Percentiles rank a stretch among this genome's conserved stretches.
Evolutionary conservation across 1,140 invertebrate species (phyloP).

Genomic region (Kradibia gibbosae): DNA sequence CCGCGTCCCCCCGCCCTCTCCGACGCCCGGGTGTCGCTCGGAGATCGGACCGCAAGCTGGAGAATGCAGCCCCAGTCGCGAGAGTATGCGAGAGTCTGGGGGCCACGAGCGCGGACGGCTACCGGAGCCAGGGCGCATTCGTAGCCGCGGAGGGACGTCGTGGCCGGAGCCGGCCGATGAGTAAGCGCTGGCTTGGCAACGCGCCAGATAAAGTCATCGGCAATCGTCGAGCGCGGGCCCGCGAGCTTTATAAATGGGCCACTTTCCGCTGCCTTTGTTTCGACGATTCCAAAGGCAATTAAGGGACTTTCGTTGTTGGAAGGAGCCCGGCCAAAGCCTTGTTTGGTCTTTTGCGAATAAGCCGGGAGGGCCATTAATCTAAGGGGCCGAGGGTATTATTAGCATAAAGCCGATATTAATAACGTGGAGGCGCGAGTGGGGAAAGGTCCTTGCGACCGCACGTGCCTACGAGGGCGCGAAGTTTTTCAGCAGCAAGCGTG

Average conservation of each 20-base stretch:
- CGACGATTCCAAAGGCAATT: background rate
- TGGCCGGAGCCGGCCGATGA: no score
- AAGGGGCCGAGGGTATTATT: background rate
- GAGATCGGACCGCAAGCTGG: no score
- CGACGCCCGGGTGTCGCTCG: no score
- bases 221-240: no score
- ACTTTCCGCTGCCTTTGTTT: background rate
- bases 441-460: background rate
- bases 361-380: background rate
- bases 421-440: background rate
- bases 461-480: no score
- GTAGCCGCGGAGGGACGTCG: background rate
- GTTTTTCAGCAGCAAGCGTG: no score
- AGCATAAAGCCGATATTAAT: background rate
- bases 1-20: background rate
- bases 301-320: no score
- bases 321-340: background rate
- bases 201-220: no score
- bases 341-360: background rate
- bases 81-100: no score
- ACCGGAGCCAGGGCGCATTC: background rate
- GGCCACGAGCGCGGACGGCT: no score
- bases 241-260: background rate
- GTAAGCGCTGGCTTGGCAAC: no score
- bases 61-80: no score